These are phyloP conservation scores for Hippolais icterina DNA, from an alignment of 2,113 vertebrate species.

Conservation along the genomic window DNA sequence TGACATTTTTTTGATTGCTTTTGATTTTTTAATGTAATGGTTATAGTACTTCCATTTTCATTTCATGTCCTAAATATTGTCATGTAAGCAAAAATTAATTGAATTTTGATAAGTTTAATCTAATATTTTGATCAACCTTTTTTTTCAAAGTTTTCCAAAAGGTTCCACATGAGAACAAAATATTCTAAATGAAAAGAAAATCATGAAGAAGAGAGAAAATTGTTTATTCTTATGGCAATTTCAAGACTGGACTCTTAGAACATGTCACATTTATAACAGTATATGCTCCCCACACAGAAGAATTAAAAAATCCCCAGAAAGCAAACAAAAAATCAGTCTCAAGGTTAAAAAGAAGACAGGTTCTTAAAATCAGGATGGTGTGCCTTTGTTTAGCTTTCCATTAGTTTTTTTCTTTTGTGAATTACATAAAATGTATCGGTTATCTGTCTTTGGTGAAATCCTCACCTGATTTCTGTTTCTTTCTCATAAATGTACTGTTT, in stretches of 20 bases:
- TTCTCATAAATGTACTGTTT: not conserved
- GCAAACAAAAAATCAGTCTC: not conserved
- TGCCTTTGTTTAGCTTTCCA: not conserved
- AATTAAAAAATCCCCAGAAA: not conserved
- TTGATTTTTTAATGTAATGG: not conserved
- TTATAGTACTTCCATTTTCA: not conserved
- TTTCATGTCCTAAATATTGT: not conserved
- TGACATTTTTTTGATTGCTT: not conserved
- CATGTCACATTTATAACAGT: not conserved
- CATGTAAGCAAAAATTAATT: not conserved
- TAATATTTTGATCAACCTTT: not conserved
- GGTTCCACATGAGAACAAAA: not conserved
- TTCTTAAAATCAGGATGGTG: not conserved
- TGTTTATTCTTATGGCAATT: not conserved
- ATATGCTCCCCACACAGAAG: not conserved
- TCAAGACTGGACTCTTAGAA: not conserved
- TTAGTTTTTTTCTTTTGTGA: not conserved
- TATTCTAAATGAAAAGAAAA: not conserved
- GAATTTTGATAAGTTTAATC: not conserved
- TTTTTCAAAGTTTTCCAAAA: not conserved
- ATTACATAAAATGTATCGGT: not conserved
- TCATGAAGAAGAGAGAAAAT: not conserved
- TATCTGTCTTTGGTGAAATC: not conserved
- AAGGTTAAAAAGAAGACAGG: not conserved
- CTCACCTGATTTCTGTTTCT: not conserved